Percentiles rank a stretch among this genome's conserved stretches.
Conservation (phyloP, 2,113 vertebrate species). For the Bothrops jararaca region DNA sequence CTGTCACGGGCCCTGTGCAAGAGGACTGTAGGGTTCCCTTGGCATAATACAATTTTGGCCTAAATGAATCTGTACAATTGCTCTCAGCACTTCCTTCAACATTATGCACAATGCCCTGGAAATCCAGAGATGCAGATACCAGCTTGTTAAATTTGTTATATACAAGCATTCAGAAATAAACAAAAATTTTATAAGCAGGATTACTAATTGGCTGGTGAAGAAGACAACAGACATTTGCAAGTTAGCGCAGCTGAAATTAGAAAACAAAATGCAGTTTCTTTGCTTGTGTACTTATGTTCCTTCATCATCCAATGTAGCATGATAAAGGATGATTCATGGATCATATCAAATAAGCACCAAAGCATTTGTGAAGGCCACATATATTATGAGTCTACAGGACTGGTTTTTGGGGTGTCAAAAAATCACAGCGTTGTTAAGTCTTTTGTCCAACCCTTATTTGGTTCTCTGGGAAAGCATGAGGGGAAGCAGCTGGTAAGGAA, state of each 20-base stretch:
- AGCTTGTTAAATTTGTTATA: not conserved
- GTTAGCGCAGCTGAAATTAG: not conserved
- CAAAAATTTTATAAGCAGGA: not conserved
- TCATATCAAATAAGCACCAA: not conserved
- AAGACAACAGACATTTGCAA: constrained; percentile 16
- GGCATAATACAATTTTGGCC: not conserved
- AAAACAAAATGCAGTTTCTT: not conserved
- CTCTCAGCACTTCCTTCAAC: constrained; percentile 29
- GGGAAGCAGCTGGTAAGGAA: not conserved
- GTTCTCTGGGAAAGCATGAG: not conserved
- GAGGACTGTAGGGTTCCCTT: not conserved
- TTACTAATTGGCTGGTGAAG: not conserved
- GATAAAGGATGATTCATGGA: constrained; percentile 19
- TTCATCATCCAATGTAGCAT: not conserved
- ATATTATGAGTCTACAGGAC: constrained; percentile 7
- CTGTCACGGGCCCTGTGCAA: not conserved
- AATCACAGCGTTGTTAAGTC: not conserved
- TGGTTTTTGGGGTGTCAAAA: not conserved
- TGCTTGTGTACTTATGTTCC: constrained; percentile 8
- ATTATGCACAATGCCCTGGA: not conserved
- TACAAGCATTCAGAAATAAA: constrained; percentile 24
- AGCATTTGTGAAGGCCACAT: not conserved
- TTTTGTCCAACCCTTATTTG: not conserved
- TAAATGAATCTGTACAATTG: not conserved
- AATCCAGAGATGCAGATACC: not conserved